These are phyloP conservation scores for Actinernus sp. DNA, from an alignment of 92 coral and sea anemone species.

Conservation along the genomic window DNA sequence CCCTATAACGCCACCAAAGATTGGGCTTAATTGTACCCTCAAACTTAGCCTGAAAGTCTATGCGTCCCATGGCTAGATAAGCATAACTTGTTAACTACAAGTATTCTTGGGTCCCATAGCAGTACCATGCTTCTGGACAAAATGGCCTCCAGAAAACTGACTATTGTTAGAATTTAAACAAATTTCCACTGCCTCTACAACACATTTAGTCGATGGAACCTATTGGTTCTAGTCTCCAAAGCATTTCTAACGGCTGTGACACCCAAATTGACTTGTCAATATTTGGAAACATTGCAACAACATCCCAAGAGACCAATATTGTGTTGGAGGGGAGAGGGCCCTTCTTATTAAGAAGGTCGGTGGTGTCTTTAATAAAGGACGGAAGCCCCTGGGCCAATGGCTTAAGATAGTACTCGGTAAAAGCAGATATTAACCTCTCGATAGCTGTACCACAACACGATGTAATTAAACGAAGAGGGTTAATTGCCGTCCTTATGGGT, in stretches of 20 bases:
- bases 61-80: conserved; percentile 34
- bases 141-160: too few species aligned
- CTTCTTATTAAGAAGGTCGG: conserved; percentile 16
- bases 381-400: conserved; percentile 47
- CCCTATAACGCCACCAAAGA: conserved; percentile 35
- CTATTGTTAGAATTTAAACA: too few species aligned
- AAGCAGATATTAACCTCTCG: conserved; percentile 32
- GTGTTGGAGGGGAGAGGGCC: conserved; percentile 22
- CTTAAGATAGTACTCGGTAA: conserved; percentile 38
- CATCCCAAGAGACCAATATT: conserved; percentile 20
- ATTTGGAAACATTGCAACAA: conserved; percentile 21
- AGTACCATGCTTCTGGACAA: conserved; percentile 50
- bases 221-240: background rate
- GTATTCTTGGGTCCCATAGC: conserved; percentile 58
- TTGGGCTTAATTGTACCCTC: conserved; percentile 17
- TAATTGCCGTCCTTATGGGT: conserved; percentile 28
- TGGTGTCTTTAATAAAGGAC: conserved; percentile 47
- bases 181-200: too few species aligned
- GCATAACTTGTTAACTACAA: conserved; percentile 63
- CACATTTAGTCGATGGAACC: conserved; percentile 4
- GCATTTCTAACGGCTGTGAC: conserved; percentile 8
- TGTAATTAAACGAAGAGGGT: conserved; percentile 27
- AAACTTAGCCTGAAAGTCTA: conserved; percentile 12
- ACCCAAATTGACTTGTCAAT: conserved; percentile 9
- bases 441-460: conserved; percentile 49